Percentiles rank a stretch among this genome's conserved stretches.
Conservation (phyloP, 2,113 vertebrate species). For the Illadopsis cleaveri region DNA sequence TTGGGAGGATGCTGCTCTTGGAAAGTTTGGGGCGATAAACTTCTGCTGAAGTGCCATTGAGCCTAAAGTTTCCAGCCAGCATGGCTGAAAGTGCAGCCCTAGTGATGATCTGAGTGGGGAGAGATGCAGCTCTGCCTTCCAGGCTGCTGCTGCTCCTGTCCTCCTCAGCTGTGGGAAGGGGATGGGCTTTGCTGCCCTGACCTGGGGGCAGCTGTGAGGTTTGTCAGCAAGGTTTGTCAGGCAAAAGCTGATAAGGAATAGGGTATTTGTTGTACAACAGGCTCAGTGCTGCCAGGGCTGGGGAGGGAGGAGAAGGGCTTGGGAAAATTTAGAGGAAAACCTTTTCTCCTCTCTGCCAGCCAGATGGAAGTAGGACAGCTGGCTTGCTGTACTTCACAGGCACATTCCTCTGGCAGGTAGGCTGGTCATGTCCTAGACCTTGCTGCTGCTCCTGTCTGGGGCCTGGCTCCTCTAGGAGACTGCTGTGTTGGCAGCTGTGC, state of each 20-base stretch:
- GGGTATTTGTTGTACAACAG: neutral
- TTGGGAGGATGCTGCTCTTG: neutral
- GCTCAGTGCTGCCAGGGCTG: neutral
- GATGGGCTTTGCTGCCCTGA: neutral
- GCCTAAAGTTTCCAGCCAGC: neutral
- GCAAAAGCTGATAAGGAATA: neutral
- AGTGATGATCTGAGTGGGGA: neutral
- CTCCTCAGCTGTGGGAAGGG: neutral
- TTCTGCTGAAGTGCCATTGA: neutral
- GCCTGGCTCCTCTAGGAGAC: neutral
- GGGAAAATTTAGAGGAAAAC: neutral
- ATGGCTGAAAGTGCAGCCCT: neutral
- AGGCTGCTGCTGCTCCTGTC: neutral
- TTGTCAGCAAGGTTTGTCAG: neutral
- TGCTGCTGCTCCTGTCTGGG: neutral
- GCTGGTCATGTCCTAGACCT: neutral
- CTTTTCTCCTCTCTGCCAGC: neutral
- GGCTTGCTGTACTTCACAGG: fast-evolving
- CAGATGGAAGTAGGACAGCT: neutral
- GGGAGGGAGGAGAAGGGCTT: neutral
- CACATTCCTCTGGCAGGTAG: neutral
- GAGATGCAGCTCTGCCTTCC: neutral
- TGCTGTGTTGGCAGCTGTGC: neutral
- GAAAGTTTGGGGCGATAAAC: neutral
- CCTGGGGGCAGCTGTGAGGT: neutral